Base-by-base conservation (phyloP, 2,113 vertebrate species). In the Speoplatyrhinus poulsoni region DNA sequence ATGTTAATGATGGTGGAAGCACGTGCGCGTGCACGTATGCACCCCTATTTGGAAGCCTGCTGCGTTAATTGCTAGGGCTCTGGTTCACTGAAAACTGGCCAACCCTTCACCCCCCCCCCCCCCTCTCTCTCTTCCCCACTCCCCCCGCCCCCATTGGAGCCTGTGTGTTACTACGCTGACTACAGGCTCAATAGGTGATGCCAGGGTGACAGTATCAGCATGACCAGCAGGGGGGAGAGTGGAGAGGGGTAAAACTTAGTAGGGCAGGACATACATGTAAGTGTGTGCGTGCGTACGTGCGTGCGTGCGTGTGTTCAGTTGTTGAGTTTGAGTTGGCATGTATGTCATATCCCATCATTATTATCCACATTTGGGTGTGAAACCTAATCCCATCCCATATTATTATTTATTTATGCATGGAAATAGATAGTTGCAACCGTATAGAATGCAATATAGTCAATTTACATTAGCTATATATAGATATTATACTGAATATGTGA, bases 121-220 rank as follows among this genome's bases (percentile, higher is more conserved):
- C 62, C 47, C 69, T 60, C 46, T 50, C 48, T 49, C 72, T 50
- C 33, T 57, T 60, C 60, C 53, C 56, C 52, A 54, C 62, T 62
- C 75, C 60, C 69, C n/a, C n/a, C n/a, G n/a, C n/a, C n/a, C 55
- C 78, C 17, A 47, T 65, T 52, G 72, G 82, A 69, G 47, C 32
- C 64, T 53, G 6, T 63, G 72, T 75, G 72, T 86, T 86, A 81
- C 68, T 80, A 70, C 79, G 53, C 75, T 71, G 16, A 46, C 67
- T 10, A 68, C 73, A 47, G 71, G 70, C 81, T 52, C 84, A 79
- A 78, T 63, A 33, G 80, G 79, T 0, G 61, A 82, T 79, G 79
- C 52, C 64, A 32, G 36, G 19, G 70, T 83, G 84, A 81, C 71
- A 67, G 54, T 86, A 79, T 19, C 68, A 67, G 62, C 66, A 70